A percentile compares a stretch with the other conserved stretches of the same genome.
Conservation (phyloP, 1,140 invertebrate species). For the Melanaphis sacchari region DNA sequence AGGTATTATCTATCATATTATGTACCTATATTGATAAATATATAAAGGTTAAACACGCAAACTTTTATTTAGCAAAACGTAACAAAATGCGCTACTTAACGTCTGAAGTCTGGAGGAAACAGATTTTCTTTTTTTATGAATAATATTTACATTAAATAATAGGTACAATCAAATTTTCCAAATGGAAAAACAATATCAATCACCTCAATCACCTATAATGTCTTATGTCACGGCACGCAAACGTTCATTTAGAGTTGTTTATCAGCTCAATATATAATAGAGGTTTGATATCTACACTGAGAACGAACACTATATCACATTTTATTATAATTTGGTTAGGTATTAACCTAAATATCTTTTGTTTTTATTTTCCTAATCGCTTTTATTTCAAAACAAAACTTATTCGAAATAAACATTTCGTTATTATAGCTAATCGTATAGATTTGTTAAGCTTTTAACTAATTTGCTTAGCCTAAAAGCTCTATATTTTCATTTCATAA, state of each 20-base stretch:
- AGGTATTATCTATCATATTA: background rate
- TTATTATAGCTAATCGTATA: background rate
- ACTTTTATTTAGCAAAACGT: background rate
- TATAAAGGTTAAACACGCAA: background rate
- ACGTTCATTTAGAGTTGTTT: background rate
- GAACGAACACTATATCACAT: background rate
- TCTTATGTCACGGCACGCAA: background rate
- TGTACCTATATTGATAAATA: background rate
- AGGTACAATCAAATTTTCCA: background rate
- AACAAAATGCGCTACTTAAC: background rate
- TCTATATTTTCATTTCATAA: too few relatives aligned
- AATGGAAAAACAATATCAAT: slow-evolving; percentile 12
- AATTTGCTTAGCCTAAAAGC: background rate
- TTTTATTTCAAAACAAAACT: background rate
- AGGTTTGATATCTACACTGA: background rate
- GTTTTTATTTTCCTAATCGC: background rate
- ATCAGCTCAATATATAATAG: background rate
- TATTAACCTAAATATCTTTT: background rate
- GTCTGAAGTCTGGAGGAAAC: background rate
- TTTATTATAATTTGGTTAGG: background rate
- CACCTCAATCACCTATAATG: slow-evolving; percentile 4
- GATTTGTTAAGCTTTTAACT: background rate
- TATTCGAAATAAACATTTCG: background rate
- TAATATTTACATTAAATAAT: slow-evolving; percentile 4
- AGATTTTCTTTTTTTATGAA: background rate